phyloP scores from a whole-genome alignment of 2,113 vertebrate species.

The Probosciger aterrimus region DNA sequence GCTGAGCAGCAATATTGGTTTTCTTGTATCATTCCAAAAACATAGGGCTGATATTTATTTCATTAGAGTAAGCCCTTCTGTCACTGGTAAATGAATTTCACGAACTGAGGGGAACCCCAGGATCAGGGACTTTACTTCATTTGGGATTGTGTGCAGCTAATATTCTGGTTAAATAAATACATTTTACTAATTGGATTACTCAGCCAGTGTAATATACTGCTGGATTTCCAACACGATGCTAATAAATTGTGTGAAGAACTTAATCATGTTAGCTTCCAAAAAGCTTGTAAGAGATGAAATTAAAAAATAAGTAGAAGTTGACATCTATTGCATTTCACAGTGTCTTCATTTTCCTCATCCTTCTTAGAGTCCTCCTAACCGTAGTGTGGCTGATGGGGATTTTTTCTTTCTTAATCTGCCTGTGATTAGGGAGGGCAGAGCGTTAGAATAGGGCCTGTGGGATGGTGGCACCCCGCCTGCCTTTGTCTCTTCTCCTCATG shows the following conservation, averaged over 20 bases:
- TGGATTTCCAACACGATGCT: conserved; percentile 75
- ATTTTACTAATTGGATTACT: conserved; percentile 80
- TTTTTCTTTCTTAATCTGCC: conserved; percentile 54
- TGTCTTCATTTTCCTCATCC: conserved; percentile 60
- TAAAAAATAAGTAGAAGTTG: conserved; percentile 71
- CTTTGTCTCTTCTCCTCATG: not conserved
- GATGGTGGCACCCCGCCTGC: not conserved
- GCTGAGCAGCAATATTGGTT: conserved; percentile 21
- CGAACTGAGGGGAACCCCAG: not conserved
- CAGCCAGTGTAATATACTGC: conserved; percentile 64
- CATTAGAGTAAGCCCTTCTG: conserved; percentile 44
- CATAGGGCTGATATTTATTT: conserved; percentile 45
- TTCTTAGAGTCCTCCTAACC: conserved; percentile 50
- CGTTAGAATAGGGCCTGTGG: not conserved
- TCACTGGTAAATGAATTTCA: conserved; percentile 40
- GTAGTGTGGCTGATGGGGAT: not conserved
- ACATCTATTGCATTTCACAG: conserved; percentile 62
- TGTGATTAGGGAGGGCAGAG: conserved; percentile 23
- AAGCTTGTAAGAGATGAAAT: conserved; percentile 74
- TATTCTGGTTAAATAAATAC: conserved; percentile 74
- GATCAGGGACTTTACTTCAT: conserved; percentile 50
- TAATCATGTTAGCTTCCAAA: conserved; percentile 75
- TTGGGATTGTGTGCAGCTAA: conserved; percentile 53
- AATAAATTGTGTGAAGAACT: conserved; percentile 79
- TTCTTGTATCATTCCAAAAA: conserved; percentile 40